Evolutionary conservation across 1,140 invertebrate genomes (phyloP), one percentile per base, ranked within the genome.

Genomic region (Drosophila obscura): DNA sequence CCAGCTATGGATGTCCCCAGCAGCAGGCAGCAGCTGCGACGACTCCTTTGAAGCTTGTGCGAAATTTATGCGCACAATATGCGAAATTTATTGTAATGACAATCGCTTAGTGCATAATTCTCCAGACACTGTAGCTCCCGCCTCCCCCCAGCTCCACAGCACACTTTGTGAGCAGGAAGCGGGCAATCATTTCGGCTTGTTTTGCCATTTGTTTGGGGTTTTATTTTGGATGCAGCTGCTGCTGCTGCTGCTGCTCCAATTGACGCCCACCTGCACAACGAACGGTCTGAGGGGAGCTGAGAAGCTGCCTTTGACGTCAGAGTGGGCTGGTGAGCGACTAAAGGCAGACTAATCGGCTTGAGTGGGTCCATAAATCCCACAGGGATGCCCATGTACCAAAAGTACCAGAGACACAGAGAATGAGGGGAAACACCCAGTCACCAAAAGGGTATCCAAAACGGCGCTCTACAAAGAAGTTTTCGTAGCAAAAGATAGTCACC

Each of bases 21-120:
- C 46, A 51, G 19, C 19, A 19, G 26, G 61, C 67, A 48, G 31
- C 51, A 68, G 65, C 65, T 77, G 58, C 62, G 55, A 57, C 48
- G 46, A 77, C 82, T 78, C 82, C 82, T 87, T 87, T 87, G 82
- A 78, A 78, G 82, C 78, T 66, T 75, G 58, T 72, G 69, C 82
- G 65, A 78, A 87, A 85, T 87, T 85, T 85, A 85, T 85, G 82
- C 82, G 83, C 83, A 82, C 82, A 85, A 85, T 87, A 85, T 85
- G 82, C 82, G 82, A 85, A 85, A 85, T 85, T 85, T 85, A 85
- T 85, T 85, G 82, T 85, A 85, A 85, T 87, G 81, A 81, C 82
- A 85, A 81, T 61, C 82, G 82, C 82, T 85, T 85, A 85, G 82
- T 80, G 82, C 82, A 85, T 85, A 85, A 85, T 85, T 81, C 35